These are phyloP conservation scores for Panthera leo DNA, from an alignment of 2,113 vertebrate genomes.

Conservation along the genomic window DNA sequence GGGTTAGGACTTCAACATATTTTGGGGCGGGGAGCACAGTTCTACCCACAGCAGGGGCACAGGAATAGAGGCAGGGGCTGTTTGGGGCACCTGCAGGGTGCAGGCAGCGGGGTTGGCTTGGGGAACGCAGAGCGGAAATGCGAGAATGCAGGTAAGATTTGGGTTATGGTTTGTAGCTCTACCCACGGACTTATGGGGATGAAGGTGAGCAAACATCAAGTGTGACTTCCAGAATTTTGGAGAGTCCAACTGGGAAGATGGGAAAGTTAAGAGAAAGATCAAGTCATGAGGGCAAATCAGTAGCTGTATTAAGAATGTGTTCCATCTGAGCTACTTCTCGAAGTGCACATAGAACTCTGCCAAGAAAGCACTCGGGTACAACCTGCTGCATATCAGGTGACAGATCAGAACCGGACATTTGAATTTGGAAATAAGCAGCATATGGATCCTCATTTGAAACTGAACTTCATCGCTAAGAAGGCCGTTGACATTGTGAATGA, in stretches of 20 bases:
- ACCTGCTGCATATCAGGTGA: not conserved
- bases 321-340: not conserved
- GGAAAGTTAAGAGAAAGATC: not conserved
- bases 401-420: not conserved
- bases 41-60: not conserved
- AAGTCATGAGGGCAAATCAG: not conserved
- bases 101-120: rapidly evolving
- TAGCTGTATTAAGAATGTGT: not conserved
- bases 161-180: not conserved
- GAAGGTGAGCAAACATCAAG: not conserved
- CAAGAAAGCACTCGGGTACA: not conserved
- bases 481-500: not conserved
- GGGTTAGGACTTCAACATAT: not conserved
- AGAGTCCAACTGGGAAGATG: not conserved
- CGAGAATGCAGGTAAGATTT: not conserved
- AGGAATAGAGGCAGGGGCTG: too few species aligned
- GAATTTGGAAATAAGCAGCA: not conserved
- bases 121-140: not conserved
- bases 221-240: not conserved
- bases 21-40: too few species aligned
- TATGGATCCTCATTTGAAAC: not conserved
- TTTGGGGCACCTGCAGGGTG: too few species aligned
- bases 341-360: too few species aligned
- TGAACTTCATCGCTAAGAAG: not conserved
- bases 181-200: not conserved